Percentiles rank a stretch among this genome's conserved stretches.
These are phyloP conservation scores for Orientallactaga sibirica DNA, from an alignment of 2,797 vertebrate genomes.

Conservation along the genomic window DNA sequence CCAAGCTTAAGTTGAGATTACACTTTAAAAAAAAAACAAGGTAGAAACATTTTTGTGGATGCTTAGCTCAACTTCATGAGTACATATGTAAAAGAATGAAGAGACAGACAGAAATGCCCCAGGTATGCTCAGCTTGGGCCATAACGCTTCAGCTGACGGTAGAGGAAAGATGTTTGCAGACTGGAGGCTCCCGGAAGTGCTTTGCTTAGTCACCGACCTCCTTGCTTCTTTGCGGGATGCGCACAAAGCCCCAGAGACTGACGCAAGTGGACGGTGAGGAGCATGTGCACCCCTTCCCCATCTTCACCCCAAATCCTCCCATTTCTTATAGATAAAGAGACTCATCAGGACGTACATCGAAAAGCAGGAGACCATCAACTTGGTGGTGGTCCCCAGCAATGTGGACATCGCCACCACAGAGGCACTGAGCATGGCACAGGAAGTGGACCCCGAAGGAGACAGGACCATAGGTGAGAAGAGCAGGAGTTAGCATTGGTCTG, in stretches of 20 bases:
- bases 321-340: slow-evolving; percentile 89
- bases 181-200: too few relatives aligned
- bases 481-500: rapidly evolving
- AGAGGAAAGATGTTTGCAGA: too few relatives aligned
- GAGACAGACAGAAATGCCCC: too few relatives aligned
- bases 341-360: slow-evolving; percentile 91
- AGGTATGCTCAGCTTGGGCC: too few relatives aligned
- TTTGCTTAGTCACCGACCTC: too few relatives aligned
- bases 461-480: slow-evolving; percentile 92
- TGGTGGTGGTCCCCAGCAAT: slow-evolving; percentile 94
- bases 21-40: too few relatives aligned
- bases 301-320: background rate
- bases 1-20: too few relatives aligned
- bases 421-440: slow-evolving; percentile 94
- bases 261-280: background rate
- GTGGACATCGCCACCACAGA: slow-evolving; percentile 96
- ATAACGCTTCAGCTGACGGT: too few relatives aligned
- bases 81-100: too few relatives aligned
- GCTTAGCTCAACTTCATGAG: too few relatives aligned
- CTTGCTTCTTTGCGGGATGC: background rate
- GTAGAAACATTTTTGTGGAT: too few relatives aligned
- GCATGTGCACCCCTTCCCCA: background rate
- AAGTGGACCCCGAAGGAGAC: slow-evolving; percentile 92
- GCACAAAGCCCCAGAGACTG: background rate
- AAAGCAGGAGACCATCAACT: slow-evolving; percentile 93